A percentile compares a stretch with the other conserved stretches of the same genome.
phyloP scores from a whole-genome alignment of 2,113 vertebrate species.

The Ardeotis arabs region DNA sequence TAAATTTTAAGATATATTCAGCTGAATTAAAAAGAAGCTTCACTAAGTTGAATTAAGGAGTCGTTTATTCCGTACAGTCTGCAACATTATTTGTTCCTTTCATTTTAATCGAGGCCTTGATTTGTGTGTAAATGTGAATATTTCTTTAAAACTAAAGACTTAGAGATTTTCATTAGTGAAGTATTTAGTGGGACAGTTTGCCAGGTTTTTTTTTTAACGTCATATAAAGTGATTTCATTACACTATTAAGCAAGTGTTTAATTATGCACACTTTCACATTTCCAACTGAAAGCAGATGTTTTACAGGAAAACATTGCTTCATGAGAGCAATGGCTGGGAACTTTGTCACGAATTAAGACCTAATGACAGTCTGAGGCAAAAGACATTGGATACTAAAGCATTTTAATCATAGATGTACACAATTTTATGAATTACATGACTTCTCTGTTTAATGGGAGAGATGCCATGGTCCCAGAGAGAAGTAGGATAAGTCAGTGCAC shows the following conservation, averaged over 20 bases:
- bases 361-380: background rate
- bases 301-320: constrained; percentile 9
- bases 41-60: background rate
- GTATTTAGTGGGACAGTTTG: background rate
- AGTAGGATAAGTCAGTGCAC: background rate
- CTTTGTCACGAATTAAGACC: background rate
- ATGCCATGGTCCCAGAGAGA: background rate
- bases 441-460: background rate
- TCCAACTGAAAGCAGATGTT: constrained; percentile 3
- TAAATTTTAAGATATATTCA: background rate
- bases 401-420: background rate
- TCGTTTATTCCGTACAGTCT: background rate
- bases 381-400: background rate
- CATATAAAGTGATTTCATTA: constrained; percentile 24
- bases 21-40: background rate
- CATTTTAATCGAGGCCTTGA: background rate
- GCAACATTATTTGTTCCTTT: background rate
- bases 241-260: constrained; percentile 62
- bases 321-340: background rate
- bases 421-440: background rate
- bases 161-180: background rate
- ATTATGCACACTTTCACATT: constrained; percentile 40
- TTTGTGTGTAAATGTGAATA: background rate
- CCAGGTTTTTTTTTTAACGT: background rate
- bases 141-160: background rate